These are phyloP conservation scores for Lithophane socia DNA, from an alignment of 2,888 invertebrate genomes.

Conservation along the genomic window DNA sequence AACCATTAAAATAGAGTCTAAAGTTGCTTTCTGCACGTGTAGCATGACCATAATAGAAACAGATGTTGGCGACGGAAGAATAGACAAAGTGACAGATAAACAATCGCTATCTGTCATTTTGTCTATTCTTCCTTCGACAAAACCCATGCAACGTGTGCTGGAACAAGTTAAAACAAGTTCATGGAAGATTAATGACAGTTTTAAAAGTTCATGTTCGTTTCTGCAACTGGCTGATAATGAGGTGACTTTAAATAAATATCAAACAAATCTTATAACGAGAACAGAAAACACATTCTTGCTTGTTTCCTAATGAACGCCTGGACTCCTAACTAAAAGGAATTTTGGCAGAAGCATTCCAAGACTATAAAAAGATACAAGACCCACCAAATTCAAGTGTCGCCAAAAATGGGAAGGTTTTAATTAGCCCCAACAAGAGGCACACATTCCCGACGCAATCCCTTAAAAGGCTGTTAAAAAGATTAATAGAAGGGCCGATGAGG, in stretches of 20 bases:
- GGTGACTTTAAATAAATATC: neutral
- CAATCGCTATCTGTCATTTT: no score
- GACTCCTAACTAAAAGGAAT: neutral
- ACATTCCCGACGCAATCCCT: constrained; percentile 66
- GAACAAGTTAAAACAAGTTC: no score
- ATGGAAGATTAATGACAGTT: no score
- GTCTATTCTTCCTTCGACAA: no score
- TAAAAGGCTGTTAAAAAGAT: constrained; percentile 83
- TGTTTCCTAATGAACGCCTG: neutral
- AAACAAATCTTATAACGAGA: neutral
- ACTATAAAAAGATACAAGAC: neutral
- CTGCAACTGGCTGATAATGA: no score
- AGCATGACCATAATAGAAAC: no score
- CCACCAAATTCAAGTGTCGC: constrained; percentile 22
- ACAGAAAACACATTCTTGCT: neutral
- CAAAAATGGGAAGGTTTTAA: constrained; percentile 70
- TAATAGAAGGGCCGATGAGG: constrained; percentile 81
- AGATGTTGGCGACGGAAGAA: no score
- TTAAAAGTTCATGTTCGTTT: no score
- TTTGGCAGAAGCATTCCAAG: neutral
- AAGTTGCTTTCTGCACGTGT: no score
- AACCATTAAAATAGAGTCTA: no score
- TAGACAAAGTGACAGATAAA: no score
- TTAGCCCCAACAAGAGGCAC: constrained; percentile 72
- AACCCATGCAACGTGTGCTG: no score